A percentile compares a stretch with the other conserved stretches of the same genome.
These are phyloP conservation scores for Eurypyga helias DNA, from an alignment of 2,113 vertebrate genomes.

Conservation along the genomic window DNA sequence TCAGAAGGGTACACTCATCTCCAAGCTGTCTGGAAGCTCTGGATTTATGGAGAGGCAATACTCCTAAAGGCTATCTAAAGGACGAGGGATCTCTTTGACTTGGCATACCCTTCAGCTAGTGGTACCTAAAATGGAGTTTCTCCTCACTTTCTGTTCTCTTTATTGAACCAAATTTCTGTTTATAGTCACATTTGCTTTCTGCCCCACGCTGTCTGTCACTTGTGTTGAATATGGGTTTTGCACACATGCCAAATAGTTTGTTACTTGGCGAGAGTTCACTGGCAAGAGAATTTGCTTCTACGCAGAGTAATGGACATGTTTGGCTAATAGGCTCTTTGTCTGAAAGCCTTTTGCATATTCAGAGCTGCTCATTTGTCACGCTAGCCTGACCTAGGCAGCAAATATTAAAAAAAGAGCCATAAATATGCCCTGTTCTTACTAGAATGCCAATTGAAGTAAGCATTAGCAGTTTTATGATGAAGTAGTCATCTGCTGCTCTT, in stretches of 20 bases:
- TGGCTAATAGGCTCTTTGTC: constrained; percentile 56
- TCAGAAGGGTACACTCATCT: background rate
- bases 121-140: background rate
- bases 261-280: background rate
- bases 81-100: background rate
- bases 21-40: background rate
- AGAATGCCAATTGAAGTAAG: background rate
- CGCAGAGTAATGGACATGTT: background rate
- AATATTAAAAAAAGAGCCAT: background rate
- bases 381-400: constrained; percentile 25
- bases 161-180: background rate
- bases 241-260: constrained; percentile 30
- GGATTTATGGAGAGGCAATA: background rate
- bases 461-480: background rate
- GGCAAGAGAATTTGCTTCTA: constrained; percentile 32
- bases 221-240: constrained; percentile 2
- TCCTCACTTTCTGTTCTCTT: background rate
- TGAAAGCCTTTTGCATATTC: background rate
- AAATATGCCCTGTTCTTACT: background rate
- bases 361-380: constrained; percentile 51
- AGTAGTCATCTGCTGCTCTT: background rate
- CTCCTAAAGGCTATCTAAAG: background rate
- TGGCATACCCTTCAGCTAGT: background rate
- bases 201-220: constrained; percentile 12
- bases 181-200: constrained; percentile 25